A percentile compares a stretch with the other conserved stretches of the same genome.
These are phyloP conservation scores for Mastomys coucha DNA, from an alignment of 2,113 vertebrate species.

Conservation along the genomic window DNA sequence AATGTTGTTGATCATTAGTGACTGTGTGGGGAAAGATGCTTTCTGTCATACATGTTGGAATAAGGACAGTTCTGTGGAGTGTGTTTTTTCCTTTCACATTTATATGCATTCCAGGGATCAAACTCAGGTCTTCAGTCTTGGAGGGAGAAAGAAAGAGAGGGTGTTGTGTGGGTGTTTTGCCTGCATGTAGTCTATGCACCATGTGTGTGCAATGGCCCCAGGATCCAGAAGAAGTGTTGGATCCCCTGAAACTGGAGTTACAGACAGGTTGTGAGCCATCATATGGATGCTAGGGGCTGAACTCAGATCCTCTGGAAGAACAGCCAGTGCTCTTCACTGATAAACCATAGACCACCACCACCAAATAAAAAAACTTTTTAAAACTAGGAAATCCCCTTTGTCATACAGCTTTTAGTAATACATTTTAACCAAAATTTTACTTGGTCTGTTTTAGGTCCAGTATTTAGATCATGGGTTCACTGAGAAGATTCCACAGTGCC, in stretches of 20 bases:
- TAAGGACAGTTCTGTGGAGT: neutral
- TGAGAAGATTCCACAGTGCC: constrained; percentile 94
- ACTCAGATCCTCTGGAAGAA: neutral
- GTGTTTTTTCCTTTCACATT: neutral
- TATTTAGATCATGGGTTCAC: constrained; percentile 91
- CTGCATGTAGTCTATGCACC: neutral
- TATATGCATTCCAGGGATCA: no score
- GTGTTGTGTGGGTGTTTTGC: neutral
- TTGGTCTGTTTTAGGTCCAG: constrained; percentile 69
- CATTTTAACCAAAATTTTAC: constrained; percentile 52
- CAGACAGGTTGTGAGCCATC: neutral
- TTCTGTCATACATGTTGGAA: neutral
- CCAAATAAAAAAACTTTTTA: neutral
- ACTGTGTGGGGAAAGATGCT: neutral
- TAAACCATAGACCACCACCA: neutral
- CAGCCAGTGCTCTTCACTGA: neutral
- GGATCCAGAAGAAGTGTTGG: neutral
- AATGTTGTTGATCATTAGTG: neutral
- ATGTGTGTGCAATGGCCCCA: neutral
- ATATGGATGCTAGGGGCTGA: neutral
- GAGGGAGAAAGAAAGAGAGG: neutral
- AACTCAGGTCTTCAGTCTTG: neutral
- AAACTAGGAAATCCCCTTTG: neutral
- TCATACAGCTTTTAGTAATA: constrained; percentile 19
- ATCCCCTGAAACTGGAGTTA: neutral